Evolutionary conservation across 2,113 vertebrate species (phyloP), one percentile per base, ranked within the genome.

Genomic region (Ammodytes marinus): DNA sequence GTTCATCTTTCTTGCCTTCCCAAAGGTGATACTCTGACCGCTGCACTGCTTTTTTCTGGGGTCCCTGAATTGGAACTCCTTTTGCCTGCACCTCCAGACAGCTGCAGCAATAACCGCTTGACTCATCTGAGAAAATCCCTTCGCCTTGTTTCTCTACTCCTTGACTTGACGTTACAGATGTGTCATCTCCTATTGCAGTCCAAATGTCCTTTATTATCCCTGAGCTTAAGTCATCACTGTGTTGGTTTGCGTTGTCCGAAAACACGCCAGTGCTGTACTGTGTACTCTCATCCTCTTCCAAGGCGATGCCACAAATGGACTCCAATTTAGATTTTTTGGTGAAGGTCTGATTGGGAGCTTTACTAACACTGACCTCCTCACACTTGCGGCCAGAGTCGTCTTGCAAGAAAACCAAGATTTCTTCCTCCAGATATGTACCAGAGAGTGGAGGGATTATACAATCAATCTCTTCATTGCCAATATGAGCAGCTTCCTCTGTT

Each of bases 171-270:
- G 89, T 91, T 40, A 92, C 92, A 82, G 96, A 95, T 91, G 94
- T 92, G 66, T 95, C 82, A 42, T 96, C 97, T 85, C 95, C 94
- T 80, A 97, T 94, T 85, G 97, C 96, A 92, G 97, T 97, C 98
- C 98, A 99, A 92, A 99, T 98, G 94, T 99, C 97, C 93, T 98
- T 98, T 88, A 98, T 97, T 89, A 97, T 97, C 96, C 97, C 98
- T 96, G 98, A 97, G 97, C 96, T 96, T 95, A 98, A 99, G 92
- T 96, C 95, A 55, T 96, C 97, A 92, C 93, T 95, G 77, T 78
- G 95, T 85, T 97, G 96, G 91, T 95, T 96, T 94, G 93, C 82
- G 83, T 96, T 95, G 49, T 95, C 94, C 55, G 92, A 93, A 93
- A 97, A 96, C 74, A 92, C 94, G 78, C 95, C 96, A 87, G 96